Evolutionary conservation across 2,797 vertebrate species (phyloP).

Genomic region (Ficedula albicollis): DNA sequence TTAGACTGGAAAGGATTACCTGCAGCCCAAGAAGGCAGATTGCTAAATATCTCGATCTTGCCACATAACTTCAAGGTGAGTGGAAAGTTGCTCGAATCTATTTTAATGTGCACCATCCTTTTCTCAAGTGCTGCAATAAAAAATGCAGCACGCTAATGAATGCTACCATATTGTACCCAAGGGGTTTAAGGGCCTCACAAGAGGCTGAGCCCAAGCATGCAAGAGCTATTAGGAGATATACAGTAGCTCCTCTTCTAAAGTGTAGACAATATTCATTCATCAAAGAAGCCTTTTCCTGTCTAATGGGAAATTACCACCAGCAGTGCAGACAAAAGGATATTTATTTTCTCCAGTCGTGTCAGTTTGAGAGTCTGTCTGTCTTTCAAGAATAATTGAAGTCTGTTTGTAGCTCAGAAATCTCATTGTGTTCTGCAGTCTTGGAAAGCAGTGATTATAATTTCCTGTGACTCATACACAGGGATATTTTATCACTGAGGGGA

Average conservation of each 20-base stretch:
- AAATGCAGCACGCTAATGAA: neutral
- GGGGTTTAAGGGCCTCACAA: neutral
- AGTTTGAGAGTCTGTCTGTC: conserved; percentile 42
- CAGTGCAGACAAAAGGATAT: conserved; percentile 52
- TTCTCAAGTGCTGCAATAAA: neutral
- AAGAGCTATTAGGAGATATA: conserved; percentile 45
- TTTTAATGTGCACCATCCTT: neutral
- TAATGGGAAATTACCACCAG: conserved; percentile 58
- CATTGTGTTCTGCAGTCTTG: conserved; percentile 30
- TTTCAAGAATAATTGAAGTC: conserved; percentile 47
- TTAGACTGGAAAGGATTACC: neutral
- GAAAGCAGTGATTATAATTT: conserved; percentile 44
- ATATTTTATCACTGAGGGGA: conserved; percentile 9
- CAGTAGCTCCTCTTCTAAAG: conserved; percentile 49
- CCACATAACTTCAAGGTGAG: conserved; percentile 33
- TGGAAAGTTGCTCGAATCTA: neutral
- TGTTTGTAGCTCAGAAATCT: conserved; percentile 55
- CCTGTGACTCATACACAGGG: conserved; percentile 10
- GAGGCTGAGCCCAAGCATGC: neutral
- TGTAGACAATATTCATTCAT: conserved; percentile 58
- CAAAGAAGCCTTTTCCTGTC: conserved; percentile 46
- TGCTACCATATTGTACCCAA: neutral
- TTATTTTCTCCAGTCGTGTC: conserved; percentile 35
- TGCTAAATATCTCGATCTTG: neutral
- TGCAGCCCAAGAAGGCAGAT: neutral